Evolutionary conservation across 1,140 invertebrate genomes (phyloP).

Genomic region (Solen grandis): DNA sequence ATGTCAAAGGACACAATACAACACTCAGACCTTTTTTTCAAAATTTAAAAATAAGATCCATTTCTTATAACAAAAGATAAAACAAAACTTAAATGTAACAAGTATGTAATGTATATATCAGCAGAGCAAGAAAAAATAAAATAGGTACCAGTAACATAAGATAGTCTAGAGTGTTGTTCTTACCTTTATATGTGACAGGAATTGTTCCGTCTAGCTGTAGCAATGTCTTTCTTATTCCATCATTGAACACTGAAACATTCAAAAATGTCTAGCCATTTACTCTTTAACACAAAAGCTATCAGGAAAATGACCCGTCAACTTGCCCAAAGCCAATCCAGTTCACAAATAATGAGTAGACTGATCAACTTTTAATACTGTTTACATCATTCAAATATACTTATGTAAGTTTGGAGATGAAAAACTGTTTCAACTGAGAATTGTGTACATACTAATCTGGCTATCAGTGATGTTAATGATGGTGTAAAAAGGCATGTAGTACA

Average conservation of each 20-base stretch:
- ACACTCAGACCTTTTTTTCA: no score
- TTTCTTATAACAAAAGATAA: no score
- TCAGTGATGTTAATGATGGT: no score
- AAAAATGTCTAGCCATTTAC: background rate
- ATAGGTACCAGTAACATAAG: no score
- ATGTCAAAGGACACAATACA: no score
- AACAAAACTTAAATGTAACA: no score
- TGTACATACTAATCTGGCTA: no score
- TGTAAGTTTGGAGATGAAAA: background rate
- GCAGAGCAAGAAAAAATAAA: no score
- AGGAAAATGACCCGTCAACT: background rate
- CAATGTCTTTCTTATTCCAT: constrained; percentile 91
- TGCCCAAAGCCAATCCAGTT: background rate
- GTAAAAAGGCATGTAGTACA: no score
- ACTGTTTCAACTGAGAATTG: background rate
- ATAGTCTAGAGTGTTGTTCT: no score
- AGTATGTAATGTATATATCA: no score
- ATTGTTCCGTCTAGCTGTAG: constrained; percentile 95
- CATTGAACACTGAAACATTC: constrained; percentile 90
- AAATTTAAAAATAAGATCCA: no score
- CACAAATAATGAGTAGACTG: background rate
- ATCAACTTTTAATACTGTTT: background rate
- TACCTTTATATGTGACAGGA: constrained; percentile 94
- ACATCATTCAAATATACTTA: background rate
- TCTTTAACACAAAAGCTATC: background rate